phyloP scores from a whole-genome alignment of 2,113 vertebrate genomes.

The Rhinoderma darwinii region DNA sequence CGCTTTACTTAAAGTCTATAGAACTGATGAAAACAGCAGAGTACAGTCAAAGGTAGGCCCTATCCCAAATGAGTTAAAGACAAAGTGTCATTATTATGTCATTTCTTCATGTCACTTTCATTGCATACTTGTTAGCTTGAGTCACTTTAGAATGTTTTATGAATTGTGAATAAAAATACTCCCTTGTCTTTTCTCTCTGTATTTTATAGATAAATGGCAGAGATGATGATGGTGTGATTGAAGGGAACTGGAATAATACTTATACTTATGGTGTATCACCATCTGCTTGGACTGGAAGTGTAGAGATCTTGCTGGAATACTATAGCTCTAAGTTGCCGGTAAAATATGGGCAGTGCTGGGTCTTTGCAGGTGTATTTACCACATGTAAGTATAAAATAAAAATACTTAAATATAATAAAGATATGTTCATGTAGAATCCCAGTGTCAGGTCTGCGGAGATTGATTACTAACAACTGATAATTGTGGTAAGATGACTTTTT shows the following conservation, averaged over 20 bases:
- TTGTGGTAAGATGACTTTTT: neutral
- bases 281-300: constrained; percentile 94
- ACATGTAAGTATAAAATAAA: constrained; percentile 81
- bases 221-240: constrained; percentile 88
- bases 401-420: neutral
- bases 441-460: neutral
- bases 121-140: too few relatives aligned
- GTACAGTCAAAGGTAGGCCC: too few relatives aligned
- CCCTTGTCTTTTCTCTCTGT: constrained; percentile 16
- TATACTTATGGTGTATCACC: constrained; percentile 88
- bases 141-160: neutral
- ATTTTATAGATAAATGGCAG: constrained; percentile 83
- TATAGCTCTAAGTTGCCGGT: constrained; percentile 76
- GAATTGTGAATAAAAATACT: neutral
- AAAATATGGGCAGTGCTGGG: constrained; percentile 94
- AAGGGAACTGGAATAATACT: constrained; percentile 88
- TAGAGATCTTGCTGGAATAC: constrained; percentile 90
- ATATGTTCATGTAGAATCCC: neutral
- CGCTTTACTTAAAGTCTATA: too few relatives aligned
- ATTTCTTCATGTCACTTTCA: too few relatives aligned
- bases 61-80: too few relatives aligned
- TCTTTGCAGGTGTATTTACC: constrained; percentile 94
- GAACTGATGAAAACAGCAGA: too few relatives aligned
- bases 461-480: neutral
- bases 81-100: too few relatives aligned